These are phyloP conservation scores for Rhea americana DNA, from an alignment of 2,113 vertebrate genomes.

Conservation along the genomic window DNA sequence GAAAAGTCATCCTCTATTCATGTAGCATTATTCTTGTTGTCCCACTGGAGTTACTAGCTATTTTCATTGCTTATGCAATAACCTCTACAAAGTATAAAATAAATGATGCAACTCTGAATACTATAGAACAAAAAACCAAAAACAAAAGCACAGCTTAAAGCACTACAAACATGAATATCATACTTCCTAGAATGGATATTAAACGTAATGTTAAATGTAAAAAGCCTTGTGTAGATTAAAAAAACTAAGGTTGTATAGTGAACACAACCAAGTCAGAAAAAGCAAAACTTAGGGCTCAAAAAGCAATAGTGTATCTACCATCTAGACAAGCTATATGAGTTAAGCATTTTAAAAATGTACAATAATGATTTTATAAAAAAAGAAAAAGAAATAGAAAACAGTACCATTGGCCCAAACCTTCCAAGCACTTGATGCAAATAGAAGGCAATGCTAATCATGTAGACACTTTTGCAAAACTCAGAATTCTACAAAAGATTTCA, in stretches of 20 bases:
- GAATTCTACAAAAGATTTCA: neutral
- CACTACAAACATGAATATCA: neutral
- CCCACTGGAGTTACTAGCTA: neutral
- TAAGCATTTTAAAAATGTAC: neutral
- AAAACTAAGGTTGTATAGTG: neutral
- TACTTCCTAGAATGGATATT: neutral
- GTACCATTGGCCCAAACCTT: neutral
- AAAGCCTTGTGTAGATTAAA: neutral
- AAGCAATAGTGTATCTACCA: neutral
- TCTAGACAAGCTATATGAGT: neutral
- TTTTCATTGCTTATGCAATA: neutral
- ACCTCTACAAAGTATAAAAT: neutral
- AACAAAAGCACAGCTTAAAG: neutral
- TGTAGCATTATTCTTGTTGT: neutral
- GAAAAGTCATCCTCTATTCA: neutral
- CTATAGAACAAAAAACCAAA: neutral
- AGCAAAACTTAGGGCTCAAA: neutral
- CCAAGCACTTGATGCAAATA: neutral
- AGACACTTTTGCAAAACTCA: neutral
- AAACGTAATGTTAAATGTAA: neutral
- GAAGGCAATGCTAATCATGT: neutral
- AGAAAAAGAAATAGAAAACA: neutral
- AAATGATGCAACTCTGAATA: neutral
- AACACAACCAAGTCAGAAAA: neutral
- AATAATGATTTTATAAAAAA: neutral